These are phyloP conservation scores for Liodrosophila aerea DNA, from an alignment of 2,888 invertebrate species.

Conservation along the genomic window DNA sequence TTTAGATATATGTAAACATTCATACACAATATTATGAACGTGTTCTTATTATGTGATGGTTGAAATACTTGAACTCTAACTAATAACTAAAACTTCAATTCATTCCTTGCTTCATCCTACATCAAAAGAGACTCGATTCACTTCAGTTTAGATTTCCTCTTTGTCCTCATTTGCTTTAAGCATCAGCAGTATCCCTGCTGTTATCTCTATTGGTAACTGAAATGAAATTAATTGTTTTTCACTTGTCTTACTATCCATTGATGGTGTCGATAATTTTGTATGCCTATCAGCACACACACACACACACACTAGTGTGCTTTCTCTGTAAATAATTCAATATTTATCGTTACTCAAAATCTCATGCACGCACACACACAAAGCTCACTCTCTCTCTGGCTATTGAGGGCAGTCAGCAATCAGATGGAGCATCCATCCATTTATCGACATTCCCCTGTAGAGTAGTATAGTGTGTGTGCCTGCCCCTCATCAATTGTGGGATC, in stretches of 20 bases:
- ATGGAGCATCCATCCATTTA: slow-evolving; percentile 17
- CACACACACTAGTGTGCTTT: neutral
- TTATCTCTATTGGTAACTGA: slow-evolving; percentile 1
- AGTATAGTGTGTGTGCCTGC: neutral
- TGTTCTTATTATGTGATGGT: too few relatives aligned
- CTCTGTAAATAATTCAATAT: slow-evolving; percentile 47
- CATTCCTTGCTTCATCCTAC: too few relatives aligned
- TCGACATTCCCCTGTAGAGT: neutral
- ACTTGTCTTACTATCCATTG: slow-evolving; percentile 4
- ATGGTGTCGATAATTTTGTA: slow-evolving; percentile 16
- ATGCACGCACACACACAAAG: slow-evolving; percentile 45
- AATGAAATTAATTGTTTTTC: slow-evolving; percentile 21
- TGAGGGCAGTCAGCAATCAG: neutral
- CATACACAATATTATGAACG: too few relatives aligned
- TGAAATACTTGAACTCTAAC: too few relatives aligned
- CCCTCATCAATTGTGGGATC: neutral
- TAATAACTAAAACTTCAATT: too few relatives aligned
- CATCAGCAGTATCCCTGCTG: too few relatives aligned
- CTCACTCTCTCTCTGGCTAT: slow-evolving; percentile 11
- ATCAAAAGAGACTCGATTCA: too few relatives aligned
- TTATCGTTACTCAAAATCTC: slow-evolving; percentile 44
- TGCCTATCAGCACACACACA: slow-evolving; percentile 3
- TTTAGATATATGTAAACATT: too few relatives aligned
- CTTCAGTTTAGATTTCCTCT: too few relatives aligned
- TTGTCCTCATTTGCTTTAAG: too few relatives aligned